Base-by-base conservation (phyloP, 1,140 invertebrate species). In the Neodiprion virginianus region DNA sequence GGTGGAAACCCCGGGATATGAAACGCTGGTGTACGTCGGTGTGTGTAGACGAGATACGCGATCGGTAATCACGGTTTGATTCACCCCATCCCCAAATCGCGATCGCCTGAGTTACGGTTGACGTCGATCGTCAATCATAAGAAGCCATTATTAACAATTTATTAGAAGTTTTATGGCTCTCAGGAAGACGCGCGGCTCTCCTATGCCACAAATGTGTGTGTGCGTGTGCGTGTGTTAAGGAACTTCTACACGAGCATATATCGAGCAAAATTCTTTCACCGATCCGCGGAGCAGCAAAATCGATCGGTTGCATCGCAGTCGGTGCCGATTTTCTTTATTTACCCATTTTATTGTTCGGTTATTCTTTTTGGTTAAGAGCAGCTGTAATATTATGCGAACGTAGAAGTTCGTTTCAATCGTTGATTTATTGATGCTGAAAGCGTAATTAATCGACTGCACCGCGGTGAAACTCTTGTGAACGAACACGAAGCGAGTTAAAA, bases 121-220 rank as follows among this genome's bases (percentile, higher is more conserved):
- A 68, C 70, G 74, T 71, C 65, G 74, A 75, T 75, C 69, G 74
- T 75, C 69, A 68, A 69, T 75, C 74, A 75, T 75, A 61, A 61
- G 53, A 61, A 8, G 53, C 53, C 53, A 61, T 61, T 61, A 61
- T 61, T 61, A 61, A 61, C 53, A 61, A 61, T 61, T 61, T 61
- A 61, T 61, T 61, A 61, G 53, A 8, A 61, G 53, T 61, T 61
- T 61, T 61, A 61, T 61, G 53, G 53, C 53, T 61, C n/a, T 12
- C 53, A 17, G 5, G 53, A 17, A 61, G 53, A 7, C 53, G 11
- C 53, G n/a, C 8, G 8, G n/a, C 53, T 61, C n/a, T 61, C 4
- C 11, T 61, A 8, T 17, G 8, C 11, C 5, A 40, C 28, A 40
- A 3, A 5, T 40, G 5, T 40, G 1, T 28, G 28, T 40, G 28